Evolutionary conservation across 64 coral and sea anemone species (phyloP).

Genomic region (Hydrozoanthus tunicans): DNA sequence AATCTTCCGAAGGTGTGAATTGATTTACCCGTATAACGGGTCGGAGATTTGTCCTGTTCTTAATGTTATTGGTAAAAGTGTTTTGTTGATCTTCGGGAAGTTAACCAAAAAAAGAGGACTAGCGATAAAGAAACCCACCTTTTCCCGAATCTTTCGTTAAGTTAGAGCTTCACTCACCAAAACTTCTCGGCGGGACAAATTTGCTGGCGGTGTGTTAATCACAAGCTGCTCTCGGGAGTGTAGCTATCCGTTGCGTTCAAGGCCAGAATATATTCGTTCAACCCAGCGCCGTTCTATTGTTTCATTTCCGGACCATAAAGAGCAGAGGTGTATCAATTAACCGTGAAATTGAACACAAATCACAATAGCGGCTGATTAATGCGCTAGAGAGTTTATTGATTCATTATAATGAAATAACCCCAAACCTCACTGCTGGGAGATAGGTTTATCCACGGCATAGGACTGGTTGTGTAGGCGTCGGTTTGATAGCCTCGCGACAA

Average conservation of each 20-base stretch:
- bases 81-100: not conserved
- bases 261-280: conserved; percentile 36
- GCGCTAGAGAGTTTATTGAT: conserved; percentile 31
- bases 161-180: not conserved
- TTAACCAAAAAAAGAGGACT: not conserved
- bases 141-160: not conserved
- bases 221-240: conserved; percentile 16
- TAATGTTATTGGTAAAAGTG: not conserved
- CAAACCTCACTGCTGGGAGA: not conserved
- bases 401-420: conserved; percentile 49
- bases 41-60: not conserved
- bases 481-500: not conserved
- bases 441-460: not conserved
- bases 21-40: not conserved
- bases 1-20: not conserved
- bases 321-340: conserved; percentile 57
- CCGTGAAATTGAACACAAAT: conserved; percentile 5
- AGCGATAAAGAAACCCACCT: not conserved
- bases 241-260: not conserved
- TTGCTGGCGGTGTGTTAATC: not conserved
- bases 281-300: conserved; percentile 54
- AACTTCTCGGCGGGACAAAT: not conserved
- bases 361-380: conserved; percentile 61
- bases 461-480: not conserved
- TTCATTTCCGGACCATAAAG: conserved; percentile 34